Evolutionary conservation across 2,888 invertebrate genomes (phyloP), one percentile per base, ranked within the genome.

Genomic region (Ormyrus nitidulus): DNA sequence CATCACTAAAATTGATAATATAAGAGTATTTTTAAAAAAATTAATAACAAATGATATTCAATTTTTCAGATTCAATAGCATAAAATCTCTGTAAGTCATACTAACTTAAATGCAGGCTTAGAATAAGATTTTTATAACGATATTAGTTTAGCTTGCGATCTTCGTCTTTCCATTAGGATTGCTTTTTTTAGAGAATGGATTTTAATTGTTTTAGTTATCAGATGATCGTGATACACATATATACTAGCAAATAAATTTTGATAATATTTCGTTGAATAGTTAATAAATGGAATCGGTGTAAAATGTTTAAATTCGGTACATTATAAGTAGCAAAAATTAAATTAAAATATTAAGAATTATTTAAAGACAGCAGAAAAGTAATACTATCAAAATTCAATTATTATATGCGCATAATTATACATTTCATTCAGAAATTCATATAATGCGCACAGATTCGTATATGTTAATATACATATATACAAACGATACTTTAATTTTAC

Each of bases 191-290:
- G 7, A 78, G 44, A 79, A 65, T n/a, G 54, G 71, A 19, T 72
- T 72, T 58, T 9, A 61, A 58, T 56, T 62, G 77, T 19, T 64
- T 61, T 74, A 80, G 66, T 62, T 80, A 74, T 77, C 53, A 62
- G 49, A 77, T 80, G 64, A 77, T 68, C 74, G 77, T 82, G 77
- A 82, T 80, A 80, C 62, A 53, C 73, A 58, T 34, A 13, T 13
- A 61, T 61, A 81, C 75, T 77, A 78, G 79, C 66, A 77, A 65
- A 73, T 58, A 13, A 81, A 77, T 73, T 79, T 64, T 73, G 56
- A 75, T 11, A 77, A 66, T 69, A 53, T 64, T 53, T 79, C 19
- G 58, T 78, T 77, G 68, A 53, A 53, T 77, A 81, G 74, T 59
- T 74, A 77, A 77, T 71, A 71, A 64, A 66, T 70, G 65, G 59